These are phyloP conservation scores for Aleadryas rufinucha DNA, from an alignment of 2,113 vertebrate genomes.

Conservation along the genomic window DNA sequence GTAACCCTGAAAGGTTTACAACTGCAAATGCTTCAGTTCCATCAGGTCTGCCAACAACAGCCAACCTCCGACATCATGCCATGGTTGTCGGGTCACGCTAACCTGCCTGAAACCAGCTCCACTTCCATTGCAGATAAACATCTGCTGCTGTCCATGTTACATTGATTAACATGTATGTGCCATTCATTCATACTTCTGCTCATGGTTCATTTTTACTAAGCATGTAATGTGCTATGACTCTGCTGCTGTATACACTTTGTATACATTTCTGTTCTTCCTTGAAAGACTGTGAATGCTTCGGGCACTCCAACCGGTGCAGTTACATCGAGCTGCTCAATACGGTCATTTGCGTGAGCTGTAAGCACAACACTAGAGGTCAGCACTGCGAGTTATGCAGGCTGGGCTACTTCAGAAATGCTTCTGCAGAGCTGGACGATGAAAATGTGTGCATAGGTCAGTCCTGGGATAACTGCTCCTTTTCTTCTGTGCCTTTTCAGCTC, in stretches of 20 bases:
- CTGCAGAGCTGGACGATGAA: slow-evolving; percentile 96
- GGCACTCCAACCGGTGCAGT: slow-evolving; percentile 99
- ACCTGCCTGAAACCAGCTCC: slow-evolving; percentile 76
- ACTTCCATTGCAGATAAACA: slow-evolving; percentile 64
- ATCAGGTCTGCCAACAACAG: slow-evolving; percentile 64
- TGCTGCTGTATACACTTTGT: slow-evolving; percentile 77
- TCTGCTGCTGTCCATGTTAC: slow-evolving; percentile 72
- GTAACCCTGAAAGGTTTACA: slow-evolving; percentile 73
- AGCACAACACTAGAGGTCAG: slow-evolving; percentile 99
- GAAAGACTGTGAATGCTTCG: slow-evolving; percentile 99
- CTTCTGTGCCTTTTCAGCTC: slow-evolving; percentile 69
- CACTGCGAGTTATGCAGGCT: slow-evolving; percentile 99
- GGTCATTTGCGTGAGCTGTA: slow-evolving; percentile 99
- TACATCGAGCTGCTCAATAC: slow-evolving; percentile 98
- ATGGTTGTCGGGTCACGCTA: slow-evolving; percentile 61
- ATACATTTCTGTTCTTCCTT: slow-evolving; percentile 86
- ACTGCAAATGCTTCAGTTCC: slow-evolving; percentile 78
- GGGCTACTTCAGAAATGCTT: slow-evolving; percentile 99
- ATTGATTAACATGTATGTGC: slow-evolving; percentile 65
- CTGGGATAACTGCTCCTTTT: slow-evolving; percentile 71
- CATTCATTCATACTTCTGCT: slow-evolving; percentile 67
- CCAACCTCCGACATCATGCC: slow-evolving; percentile 38
- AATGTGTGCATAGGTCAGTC: slow-evolving; percentile 99
- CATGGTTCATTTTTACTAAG: slow-evolving; percentile 77
- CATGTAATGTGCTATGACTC: slow-evolving; percentile 83